phyloP scores from a whole-genome alignment of 2,113 vertebrate genomes.

The Ictalurus furcatus region DNA sequence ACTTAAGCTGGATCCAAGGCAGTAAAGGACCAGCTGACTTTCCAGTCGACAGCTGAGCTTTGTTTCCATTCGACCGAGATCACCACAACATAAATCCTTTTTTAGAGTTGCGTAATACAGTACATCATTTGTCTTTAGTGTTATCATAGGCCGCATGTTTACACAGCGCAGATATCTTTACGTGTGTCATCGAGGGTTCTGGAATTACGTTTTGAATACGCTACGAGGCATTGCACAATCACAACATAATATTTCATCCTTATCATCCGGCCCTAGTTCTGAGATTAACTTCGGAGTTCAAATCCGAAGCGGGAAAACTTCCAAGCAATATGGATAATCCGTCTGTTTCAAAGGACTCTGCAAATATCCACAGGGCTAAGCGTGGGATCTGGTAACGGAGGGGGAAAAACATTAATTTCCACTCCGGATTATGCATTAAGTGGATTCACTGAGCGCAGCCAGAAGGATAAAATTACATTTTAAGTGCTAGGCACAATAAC shows the following conservation, averaged over 20 bases:
- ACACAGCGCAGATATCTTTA: neutral
- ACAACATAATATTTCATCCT: neutral
- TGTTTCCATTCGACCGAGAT: neutral
- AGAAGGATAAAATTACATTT: constrained; percentile 66
- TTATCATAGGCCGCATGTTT: neutral
- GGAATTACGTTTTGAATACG: neutral
- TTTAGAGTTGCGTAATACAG: neutral
- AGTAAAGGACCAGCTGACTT: neutral
- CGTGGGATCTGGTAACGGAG: neutral
- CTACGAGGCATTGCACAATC: constrained; percentile 7
- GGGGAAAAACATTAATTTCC: constrained; percentile 41
- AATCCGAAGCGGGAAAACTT: neutral
- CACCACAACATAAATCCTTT: neutral
- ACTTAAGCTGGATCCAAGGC: neutral
- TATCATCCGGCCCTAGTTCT: neutral
- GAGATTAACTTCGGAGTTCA: neutral
- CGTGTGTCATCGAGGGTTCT: neutral
- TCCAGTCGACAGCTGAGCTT: constrained; percentile 14
- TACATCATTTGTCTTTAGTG: neutral
- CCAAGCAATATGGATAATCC: constrained; percentile 12
- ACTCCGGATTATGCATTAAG: constrained; percentile 69
- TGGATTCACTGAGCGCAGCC: constrained; percentile 68
- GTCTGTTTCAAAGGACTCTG: neutral
- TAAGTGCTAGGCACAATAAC: constrained; percentile 61
- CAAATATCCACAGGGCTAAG: constrained; percentile 7